Percentiles rank a stretch among this genome's conserved stretches.
These are phyloP conservation scores for Chaetura pelagica DNA, from an alignment of 2,113 vertebrate genomes.

Conservation along the genomic window DNA sequence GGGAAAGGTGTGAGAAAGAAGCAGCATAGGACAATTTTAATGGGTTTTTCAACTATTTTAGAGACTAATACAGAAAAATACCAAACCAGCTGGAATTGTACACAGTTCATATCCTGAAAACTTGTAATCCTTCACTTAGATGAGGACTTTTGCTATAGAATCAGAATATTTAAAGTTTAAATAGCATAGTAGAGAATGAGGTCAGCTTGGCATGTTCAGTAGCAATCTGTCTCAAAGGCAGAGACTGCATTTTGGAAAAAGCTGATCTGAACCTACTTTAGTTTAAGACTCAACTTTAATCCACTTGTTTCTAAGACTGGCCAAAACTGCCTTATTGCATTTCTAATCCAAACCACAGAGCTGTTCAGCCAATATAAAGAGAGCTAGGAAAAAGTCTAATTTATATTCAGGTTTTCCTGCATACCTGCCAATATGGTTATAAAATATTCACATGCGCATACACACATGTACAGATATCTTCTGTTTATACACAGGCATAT, in stretches of 20 bases:
- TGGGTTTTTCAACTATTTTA: background rate
- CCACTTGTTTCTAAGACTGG: background rate
- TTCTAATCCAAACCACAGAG: background rate
- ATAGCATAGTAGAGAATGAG: background rate
- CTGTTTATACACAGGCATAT: slow-evolving; percentile 36
- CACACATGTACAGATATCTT: slow-evolving; percentile 3
- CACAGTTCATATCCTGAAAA: background rate
- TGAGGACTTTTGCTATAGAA: background rate
- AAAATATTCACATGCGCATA: background rate
- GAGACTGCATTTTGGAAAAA: slow-evolving; percentile 1
- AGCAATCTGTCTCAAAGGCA: slow-evolving; percentile 35
- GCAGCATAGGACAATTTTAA: background rate
- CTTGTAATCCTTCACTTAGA: background rate
- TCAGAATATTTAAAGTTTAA: background rate
- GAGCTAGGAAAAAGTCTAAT: background rate
- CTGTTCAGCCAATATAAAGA: background rate
- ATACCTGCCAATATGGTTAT: slow-evolving; percentile 24
- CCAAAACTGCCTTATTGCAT: background rate
- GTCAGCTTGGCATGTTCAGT: slow-evolving; percentile 12
- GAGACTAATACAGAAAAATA: background rate
- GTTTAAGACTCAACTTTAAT: background rate
- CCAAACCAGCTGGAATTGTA: rapidly evolving
- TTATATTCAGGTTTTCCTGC: background rate
- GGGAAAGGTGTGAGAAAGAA: background rate
- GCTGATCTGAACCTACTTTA: background rate